Evolutionary conservation across 2,888 invertebrate species (phyloP).

Genomic region (Heliconius sara): DNA sequence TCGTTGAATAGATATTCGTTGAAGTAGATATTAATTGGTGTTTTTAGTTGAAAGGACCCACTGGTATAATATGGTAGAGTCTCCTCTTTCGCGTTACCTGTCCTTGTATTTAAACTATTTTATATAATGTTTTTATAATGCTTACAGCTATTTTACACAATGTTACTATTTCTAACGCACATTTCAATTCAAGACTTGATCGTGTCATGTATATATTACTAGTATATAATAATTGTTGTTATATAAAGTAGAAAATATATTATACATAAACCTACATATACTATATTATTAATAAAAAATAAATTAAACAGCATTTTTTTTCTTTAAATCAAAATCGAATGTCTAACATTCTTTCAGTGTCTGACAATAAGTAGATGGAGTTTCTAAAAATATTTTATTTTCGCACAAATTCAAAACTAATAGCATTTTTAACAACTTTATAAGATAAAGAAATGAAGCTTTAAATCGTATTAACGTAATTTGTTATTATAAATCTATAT

Average conservation of each 20-base stretch:
- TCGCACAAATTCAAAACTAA: slow-evolving; percentile 50
- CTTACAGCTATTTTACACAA: slow-evolving; percentile 27
- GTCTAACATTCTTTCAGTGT: slow-evolving; percentile 72
- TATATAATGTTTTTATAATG: slow-evolving; percentile 31
- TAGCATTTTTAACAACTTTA: slow-evolving; percentile 56
- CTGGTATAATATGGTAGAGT: slow-evolving; percentile 51
- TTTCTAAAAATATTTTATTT: slow-evolving; percentile 52
- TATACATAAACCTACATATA: slow-evolving; percentile 37
- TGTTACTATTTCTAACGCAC: slow-evolving; percentile 62
- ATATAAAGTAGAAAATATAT: slow-evolving; percentile 55
- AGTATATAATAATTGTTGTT: slow-evolving; percentile 69
- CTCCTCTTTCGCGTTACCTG: slow-evolving; percentile 14
- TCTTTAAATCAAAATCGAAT: slow-evolving; percentile 54
- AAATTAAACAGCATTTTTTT: slow-evolving; percentile 14
- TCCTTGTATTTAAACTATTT: slow-evolving; percentile 21
- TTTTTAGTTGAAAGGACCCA: slow-evolving; percentile 51
- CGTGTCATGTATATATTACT: slow-evolving; percentile 68
- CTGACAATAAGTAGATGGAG: slow-evolving; percentile 79
- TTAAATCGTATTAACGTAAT: slow-evolving; percentile 77
- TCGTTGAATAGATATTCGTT: slow-evolving; percentile 55
- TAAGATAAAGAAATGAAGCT: slow-evolving; percentile 77
- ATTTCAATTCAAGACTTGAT: slow-evolving; percentile 79
- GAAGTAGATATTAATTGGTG: slow-evolving; percentile 70
- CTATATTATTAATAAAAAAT: slow-evolving; percentile 26
- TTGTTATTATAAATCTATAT: slow-evolving; percentile 52